phyloP scores from a whole-genome alignment of 2,113 vertebrate genomes.

The Xenopus borealis region DNA sequence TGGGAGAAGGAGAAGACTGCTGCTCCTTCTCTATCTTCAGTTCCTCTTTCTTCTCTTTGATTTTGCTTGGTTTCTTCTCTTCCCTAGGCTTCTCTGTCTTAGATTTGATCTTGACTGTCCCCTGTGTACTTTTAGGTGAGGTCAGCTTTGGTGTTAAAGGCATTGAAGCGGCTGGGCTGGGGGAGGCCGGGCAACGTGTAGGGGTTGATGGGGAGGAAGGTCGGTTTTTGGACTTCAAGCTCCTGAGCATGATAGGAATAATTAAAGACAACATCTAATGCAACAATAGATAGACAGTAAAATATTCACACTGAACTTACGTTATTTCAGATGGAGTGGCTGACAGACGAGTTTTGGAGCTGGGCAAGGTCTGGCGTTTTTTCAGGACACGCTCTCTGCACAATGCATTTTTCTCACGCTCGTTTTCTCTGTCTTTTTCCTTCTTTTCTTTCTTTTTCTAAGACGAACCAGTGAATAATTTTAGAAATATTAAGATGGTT shows the following conservation, averaged over 20 bases:
- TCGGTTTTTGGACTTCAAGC: slow-evolving; percentile 75
- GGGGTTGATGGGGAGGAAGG: slow-evolving; percentile 73
- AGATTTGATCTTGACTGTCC: slow-evolving; percentile 67
- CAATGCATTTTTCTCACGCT: slow-evolving; percentile 86
- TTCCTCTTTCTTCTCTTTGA: slow-evolving; percentile 47
- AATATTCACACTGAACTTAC: slow-evolving; percentile 47
- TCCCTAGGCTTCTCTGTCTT: slow-evolving; percentile 62
- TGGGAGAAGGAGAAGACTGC: slow-evolving; percentile 35
- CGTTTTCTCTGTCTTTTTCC: slow-evolving; percentile 92
- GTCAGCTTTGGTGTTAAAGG: slow-evolving; percentile 70
- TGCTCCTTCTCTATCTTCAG: slow-evolving; percentile 16
- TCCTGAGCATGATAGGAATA: slow-evolving; percentile 32
- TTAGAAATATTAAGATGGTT: too few species aligned
- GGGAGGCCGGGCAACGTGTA: slow-evolving; percentile 71
- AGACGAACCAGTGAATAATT: background rate
- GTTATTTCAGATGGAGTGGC: slow-evolving; percentile 48
- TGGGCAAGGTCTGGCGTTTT: slow-evolving; percentile 82
- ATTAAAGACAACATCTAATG: background rate
- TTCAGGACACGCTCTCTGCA: slow-evolving; percentile 81
- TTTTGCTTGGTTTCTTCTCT: slow-evolving; percentile 51
- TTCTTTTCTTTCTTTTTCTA: slow-evolving; percentile 91
- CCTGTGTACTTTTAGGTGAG: slow-evolving; percentile 66
- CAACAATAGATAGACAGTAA: background rate
- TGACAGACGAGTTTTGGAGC: slow-evolving; percentile 50
- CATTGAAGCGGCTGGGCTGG: slow-evolving; percentile 62